Evolutionary conservation across 2,113 vertebrate species (phyloP).

Genomic region (Phalacrocorax carbo): DNA sequence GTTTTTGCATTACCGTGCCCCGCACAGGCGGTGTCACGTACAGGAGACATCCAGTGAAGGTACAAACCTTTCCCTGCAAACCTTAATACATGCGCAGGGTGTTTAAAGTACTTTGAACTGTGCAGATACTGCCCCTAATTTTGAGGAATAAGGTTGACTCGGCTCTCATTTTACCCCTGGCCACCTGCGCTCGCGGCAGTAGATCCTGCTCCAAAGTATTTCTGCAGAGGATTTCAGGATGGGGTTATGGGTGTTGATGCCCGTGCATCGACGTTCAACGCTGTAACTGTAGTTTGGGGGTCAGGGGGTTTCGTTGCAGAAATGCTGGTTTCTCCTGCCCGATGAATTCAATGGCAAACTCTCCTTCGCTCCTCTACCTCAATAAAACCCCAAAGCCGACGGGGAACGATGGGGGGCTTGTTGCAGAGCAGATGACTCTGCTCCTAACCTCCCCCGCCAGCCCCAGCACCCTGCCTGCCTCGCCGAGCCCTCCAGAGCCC

Average conservation of each 20-base stretch:
- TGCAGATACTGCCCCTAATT: background rate
- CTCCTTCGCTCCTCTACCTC: background rate
- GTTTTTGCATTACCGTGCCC: background rate
- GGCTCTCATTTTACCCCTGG: background rate
- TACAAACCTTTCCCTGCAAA: background rate
- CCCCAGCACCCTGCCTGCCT: background rate
- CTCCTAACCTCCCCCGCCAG: background rate
- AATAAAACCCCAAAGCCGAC: background rate
- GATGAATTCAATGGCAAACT: background rate
- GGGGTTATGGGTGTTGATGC: background rate
- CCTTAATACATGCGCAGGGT: accelerated
- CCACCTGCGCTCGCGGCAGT: accelerated
- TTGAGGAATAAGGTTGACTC: background rate
- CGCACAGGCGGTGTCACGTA: accelerated
- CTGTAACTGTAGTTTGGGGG: background rate
- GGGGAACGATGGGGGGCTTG: background rate
- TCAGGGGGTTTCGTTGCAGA: background rate
- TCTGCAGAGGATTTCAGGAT: background rate
- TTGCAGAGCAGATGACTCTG: background rate
- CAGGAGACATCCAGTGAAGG: background rate
- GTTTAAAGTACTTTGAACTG: background rate
- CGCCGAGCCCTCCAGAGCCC: background rate
- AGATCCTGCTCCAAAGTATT: background rate
- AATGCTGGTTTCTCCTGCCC: background rate
- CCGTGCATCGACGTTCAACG: accelerated